Conservation (phyloP, 1,140 invertebrate genomes). For the Helicoverpa zea region DNA sequence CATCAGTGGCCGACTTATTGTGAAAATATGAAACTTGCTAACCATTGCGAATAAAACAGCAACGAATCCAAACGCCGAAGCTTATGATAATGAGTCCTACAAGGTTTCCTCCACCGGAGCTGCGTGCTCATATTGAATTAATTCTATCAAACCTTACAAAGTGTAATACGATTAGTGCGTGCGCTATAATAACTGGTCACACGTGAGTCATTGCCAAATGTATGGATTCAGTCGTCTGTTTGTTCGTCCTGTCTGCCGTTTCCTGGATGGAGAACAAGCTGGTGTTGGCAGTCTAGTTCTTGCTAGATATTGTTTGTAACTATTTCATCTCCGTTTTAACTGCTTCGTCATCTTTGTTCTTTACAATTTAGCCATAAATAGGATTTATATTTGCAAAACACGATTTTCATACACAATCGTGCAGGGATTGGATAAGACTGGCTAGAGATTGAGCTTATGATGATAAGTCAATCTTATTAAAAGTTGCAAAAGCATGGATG, state of each 20-base stretch:
- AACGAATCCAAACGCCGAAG: neutral
- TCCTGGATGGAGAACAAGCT: no score
- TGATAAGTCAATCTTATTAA: no score
- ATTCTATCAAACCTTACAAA: constrained; percentile 40
- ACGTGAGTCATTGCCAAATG: constrained; percentile 2
- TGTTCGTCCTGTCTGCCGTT: neutral
- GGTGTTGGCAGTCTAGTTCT: no score
- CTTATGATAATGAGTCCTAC: constrained; percentile 40
- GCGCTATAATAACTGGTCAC: constrained; percentile 13
- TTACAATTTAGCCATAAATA: neutral
- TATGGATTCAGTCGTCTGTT: constrained; percentile 6
- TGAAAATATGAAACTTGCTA: neutral
- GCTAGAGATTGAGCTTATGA: neutral
- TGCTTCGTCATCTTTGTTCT: neutral
- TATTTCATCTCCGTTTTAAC: no score
- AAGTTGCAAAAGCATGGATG: neutral
- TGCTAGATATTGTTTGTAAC: no score
- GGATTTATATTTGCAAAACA: no score
- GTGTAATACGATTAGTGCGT: constrained; percentile 24
- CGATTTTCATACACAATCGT: no score
- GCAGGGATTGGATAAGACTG: no score
- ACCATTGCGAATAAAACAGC: neutral
- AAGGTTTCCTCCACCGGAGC: constrained; percentile 1
- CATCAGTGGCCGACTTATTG: neutral
- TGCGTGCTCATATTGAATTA: constrained; percentile 35